Evolutionary conservation across 2,797 vertebrate species (phyloP), one percentile per base, ranked within the genome.

Genomic region (Falco cherrug): DNA sequence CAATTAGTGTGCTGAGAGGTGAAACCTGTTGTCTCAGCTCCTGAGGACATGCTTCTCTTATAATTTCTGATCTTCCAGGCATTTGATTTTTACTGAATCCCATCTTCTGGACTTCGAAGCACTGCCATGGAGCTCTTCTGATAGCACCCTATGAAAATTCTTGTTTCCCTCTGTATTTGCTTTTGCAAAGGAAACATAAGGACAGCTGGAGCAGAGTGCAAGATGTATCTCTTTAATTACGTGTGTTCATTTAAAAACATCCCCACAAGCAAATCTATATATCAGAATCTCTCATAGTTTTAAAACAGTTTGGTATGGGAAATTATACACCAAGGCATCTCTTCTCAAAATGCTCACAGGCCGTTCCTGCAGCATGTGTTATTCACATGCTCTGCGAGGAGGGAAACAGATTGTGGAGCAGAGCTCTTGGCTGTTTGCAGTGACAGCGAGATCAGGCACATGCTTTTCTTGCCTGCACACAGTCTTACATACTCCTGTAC

Each of bases 361-460:
- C 54, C 4, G 0, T 57, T 56, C 35, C 47, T 83, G 54, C 1
- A 0, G 14, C 11, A 33, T 16, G n/a, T 53, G n/a, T 83, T 59
- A 37, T 8, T 48, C 56, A 10, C 6, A 0, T 24, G 22, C 31
- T 13, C 25, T 57, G 37, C 31, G 39, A 39, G 45, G 56, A 74
- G 57, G 63, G 57, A 65, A 24, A 61, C 47, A 60, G 53, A 15
- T 11, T 22, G 56, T 5, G 0, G 48, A 63, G 85, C 5, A 0
- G 74, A 80, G 53, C 61, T 59, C 39, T 39, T 41, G 61, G 22
- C 78, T 47, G 37, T 33, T 10, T 37, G 56, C 68, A n/a, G 61
- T 6, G 60, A 43, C 47, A 17, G 53, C 5, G 1, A n/a, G 10
- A 8, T 26, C 0, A 1, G n/a, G 41, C 5, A 0, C 1, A 0